A percentile compares a stretch with the other conserved stretches of the same genome.
phyloP scores from a whole-genome alignment of 2,797 vertebrate genomes.

The Pipistrellus kuhlii region DNA sequence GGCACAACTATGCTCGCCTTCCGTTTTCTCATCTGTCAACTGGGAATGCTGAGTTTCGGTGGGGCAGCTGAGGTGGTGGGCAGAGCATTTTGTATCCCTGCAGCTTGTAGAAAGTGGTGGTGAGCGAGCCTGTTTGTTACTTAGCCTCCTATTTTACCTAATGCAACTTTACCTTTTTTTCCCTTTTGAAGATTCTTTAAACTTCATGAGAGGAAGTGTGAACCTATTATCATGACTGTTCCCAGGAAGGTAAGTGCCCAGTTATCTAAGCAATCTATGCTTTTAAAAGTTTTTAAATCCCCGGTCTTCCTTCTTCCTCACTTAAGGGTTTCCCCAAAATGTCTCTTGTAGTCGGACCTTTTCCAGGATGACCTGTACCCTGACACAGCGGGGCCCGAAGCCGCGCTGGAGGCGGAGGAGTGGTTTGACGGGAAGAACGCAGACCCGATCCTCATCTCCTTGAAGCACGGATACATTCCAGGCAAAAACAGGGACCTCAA shows the following conservation, averaged over 20 bases:
- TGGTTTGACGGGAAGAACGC: conserved; percentile 98
- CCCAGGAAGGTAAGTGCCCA: conserved; percentile 94
- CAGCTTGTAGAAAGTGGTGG: fast-evolving
- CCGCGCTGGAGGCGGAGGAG: conserved; percentile 95
- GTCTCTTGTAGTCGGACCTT: conserved; percentile 93
- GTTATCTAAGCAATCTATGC: neutral
- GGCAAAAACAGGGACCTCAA: conserved; percentile 96
- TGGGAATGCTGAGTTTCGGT: neutral
- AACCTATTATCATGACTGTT: conserved; percentile 99
- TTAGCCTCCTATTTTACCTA: neutral
- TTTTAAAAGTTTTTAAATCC: neutral
- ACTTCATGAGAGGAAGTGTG: conserved; percentile 98
- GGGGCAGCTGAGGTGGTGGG: neutral
- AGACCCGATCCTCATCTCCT: conserved; percentile 95
- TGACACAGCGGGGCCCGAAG: conserved; percentile 95
- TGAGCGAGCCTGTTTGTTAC: neutral
- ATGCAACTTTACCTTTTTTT: conserved; percentile 23
- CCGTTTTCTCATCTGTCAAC: neutral
- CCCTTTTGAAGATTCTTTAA: conserved; percentile 94
- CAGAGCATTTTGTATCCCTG: fast-evolving
- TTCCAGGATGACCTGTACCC: conserved; percentile 99
- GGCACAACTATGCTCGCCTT: neutral
- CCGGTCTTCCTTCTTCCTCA: neutral
- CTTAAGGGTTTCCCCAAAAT: neutral
- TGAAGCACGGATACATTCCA: conserved; percentile 96